Base-by-base conservation (phyloP, 2,888 invertebrate species). In the Leucania comma region DNA sequence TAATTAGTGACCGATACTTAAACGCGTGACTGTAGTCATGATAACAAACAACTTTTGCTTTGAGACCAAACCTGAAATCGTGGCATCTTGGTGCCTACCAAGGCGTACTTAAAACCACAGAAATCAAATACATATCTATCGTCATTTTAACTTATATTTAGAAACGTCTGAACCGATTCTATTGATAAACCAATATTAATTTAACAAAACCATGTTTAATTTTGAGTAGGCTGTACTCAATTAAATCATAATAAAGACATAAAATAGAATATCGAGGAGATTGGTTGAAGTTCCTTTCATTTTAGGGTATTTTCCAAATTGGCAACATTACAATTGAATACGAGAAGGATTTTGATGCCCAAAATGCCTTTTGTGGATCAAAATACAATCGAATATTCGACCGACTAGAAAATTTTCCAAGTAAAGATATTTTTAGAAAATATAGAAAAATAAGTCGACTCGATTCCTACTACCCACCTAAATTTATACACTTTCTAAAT, bases 121-220 rank as follows among this genome's bases (percentile, higher is more conserved):
- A 29, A 42, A 38, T 32, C 32, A 42, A 73, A 17, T n/a, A n/a
- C n/a, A n/a, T n/a, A 10, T 48, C 8, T 17, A n/a, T 24, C 24
- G 0, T 24, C 24, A 65, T 29, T 24, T 3, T 14, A 6, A 24
- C 46, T 12, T 46, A 26, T 26, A 42, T 53, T 46, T 5, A 22
- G 65, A 24, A 50, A 26, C 32, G 3, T 67, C 20, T 67, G 3
- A 12, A 67, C 29, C 9, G n/a, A 50, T 46, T 29, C 29, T 17
- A 53, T 46, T 53, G 20, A 68, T 35, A 46, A 58, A 46, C 46
- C 22, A 46, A 68, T 35, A 72, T 68, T 68, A 53, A 75, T 58
- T 53, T 58, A 6, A 46, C 26, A 38, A 68, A 53, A 38, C 26
- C 57, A 42, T 75, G 72, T 75, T 72, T 50, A 57, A 66, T 72